These are phyloP conservation scores for Syncerus caffer DNA, from an alignment of 2,797 vertebrate genomes.

Conservation along the genomic window DNA sequence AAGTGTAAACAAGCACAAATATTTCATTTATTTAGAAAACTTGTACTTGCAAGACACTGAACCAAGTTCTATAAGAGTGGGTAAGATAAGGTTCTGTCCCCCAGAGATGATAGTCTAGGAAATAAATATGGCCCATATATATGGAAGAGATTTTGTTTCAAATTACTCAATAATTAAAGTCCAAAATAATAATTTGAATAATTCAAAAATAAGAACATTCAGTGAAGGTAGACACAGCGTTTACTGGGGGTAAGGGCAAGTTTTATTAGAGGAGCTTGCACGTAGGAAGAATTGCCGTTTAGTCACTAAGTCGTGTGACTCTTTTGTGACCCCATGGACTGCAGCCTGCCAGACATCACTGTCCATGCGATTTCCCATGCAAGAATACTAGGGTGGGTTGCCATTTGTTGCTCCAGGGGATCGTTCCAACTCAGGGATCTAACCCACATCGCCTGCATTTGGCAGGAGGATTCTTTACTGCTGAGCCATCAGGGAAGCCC, in stretches of 20 bases:
- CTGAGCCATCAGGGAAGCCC: not conserved
- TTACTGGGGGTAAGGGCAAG: not conserved
- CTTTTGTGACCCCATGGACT: not conserved
- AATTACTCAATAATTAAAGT: not conserved
- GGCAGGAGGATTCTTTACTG: not conserved
- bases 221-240: not conserved
- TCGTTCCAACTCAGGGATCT: not conserved
- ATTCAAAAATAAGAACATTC: not conserved
- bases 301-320: not conserved
- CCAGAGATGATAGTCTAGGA: not conserved
- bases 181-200: not conserved
- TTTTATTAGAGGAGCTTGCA: not conserved
- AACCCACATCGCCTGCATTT: not conserved
- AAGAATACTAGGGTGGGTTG: not conserved
- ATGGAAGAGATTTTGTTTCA: not conserved
- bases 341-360: not conserved
- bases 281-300: not conserved
- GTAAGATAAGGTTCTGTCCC: not conserved
- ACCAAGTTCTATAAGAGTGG: not conserved
- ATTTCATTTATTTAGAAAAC: not conserved
- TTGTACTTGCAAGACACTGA: not conserved
- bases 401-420: not conserved
- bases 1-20: not conserved
- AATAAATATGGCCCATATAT: not conserved
- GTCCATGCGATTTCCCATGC: not conserved